Conservation (phyloP, 2,888 invertebrate genomes). For the Microchrysa polita region DNA sequence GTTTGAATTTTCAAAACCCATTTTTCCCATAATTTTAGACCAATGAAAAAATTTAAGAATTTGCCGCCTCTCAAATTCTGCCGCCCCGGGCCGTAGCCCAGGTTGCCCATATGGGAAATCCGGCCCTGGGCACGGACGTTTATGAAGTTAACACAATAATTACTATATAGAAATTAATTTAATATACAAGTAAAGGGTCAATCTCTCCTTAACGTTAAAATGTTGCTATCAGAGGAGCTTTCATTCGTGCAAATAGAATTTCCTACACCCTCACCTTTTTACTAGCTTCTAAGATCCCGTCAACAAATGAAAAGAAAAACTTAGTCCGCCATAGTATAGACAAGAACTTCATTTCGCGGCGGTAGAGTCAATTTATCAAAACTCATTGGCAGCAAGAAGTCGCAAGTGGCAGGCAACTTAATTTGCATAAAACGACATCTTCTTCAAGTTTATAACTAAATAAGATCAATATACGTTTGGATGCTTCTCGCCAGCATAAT, state of each 20-base stretch:
- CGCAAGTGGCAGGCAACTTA: conserved; percentile 47
- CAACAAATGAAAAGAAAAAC: not conserved
- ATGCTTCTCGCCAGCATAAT: not conserved
- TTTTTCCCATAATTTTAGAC: too few species aligned
- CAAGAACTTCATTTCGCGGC: conserved; percentile 31
- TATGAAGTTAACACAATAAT: conserved; percentile 43
- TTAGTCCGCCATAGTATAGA: conserved; percentile 36
- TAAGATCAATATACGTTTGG: conserved; percentile 49
- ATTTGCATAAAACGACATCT: conserved; percentile 50
- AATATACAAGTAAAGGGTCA: too few species aligned
- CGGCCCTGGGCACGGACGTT: conserved; percentile 36
- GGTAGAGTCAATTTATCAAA: conserved; percentile 50
- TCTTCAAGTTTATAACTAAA: conserved; percentile 51
- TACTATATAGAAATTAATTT: too few species aligned
- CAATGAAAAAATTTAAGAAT: too few species aligned
- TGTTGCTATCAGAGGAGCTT: not conserved
- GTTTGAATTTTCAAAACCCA: too few species aligned
- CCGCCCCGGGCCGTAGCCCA: too few species aligned
- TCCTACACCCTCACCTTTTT: not conserved
- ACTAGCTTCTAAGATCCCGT: not conserved
- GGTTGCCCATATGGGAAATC: too few species aligned
- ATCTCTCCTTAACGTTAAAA: too few species aligned
- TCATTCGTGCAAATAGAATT: not conserved
- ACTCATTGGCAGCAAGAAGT: conserved; percentile 44
- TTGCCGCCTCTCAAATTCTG: too few species aligned